Percentiles rank a stretch among this genome's conserved stretches.
Evolutionary conservation across 2,797 vertebrate genomes (phyloP).

Genomic region (Gambusia yucatana): DNA sequence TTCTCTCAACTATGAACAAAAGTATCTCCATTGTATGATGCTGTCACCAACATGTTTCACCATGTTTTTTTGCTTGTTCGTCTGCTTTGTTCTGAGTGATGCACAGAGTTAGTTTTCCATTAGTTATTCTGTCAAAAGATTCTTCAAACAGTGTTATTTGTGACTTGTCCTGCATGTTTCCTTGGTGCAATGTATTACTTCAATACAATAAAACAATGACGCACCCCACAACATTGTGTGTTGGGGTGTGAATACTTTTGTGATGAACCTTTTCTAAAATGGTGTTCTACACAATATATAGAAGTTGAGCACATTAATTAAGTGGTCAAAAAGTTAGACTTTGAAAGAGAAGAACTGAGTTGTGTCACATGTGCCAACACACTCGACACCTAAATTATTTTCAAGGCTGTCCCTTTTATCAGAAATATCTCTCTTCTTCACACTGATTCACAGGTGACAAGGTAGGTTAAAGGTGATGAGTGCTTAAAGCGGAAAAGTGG

Average conservation of each 20-base stretch:
- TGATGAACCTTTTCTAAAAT: not conserved
- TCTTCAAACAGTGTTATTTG: not conserved
- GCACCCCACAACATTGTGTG: too few relatives aligned
- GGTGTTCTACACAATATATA: not conserved
- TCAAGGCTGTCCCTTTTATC: not conserved
- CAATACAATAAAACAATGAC: too few relatives aligned
- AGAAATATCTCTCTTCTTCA: not conserved
- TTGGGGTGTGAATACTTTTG: not conserved
- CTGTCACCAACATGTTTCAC: not conserved
- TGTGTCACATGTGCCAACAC: not conserved
- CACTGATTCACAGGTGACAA: constrained; percentile 33
- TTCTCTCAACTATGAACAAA: not conserved
- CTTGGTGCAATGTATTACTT: not conserved
- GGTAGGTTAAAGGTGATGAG: constrained; percentile 46
- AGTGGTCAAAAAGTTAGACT: not conserved
- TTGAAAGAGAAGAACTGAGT: not conserved
- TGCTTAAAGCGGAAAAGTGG: constrained; percentile 46
- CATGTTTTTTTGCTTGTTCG: not conserved
- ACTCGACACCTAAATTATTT: not conserved
- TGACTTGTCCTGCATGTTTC: too few relatives aligned
- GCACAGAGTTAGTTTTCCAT: not conserved
- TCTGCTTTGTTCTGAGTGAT: not conserved
- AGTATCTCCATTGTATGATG: not conserved
- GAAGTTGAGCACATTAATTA: not conserved
- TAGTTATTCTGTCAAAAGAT: not conserved